These are phyloP conservation scores for Ophioderma brevispina DNA, from an alignment of 35 echinoderm and acorn worm genomes.

Conservation along the genomic window DNA sequence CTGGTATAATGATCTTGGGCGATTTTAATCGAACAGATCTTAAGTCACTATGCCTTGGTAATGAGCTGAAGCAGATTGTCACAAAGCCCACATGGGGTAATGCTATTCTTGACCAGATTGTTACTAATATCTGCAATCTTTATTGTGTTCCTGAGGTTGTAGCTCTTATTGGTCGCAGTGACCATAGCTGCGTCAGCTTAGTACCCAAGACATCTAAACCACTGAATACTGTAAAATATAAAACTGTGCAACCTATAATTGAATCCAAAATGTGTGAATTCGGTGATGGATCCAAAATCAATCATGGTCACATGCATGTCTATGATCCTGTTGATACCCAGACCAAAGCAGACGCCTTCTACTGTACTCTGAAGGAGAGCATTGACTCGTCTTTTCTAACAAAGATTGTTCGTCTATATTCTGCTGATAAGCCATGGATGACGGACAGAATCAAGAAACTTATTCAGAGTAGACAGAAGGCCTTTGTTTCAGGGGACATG, in stretches of 20 bases:
- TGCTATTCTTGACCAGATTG: background rate
- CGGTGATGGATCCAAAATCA: background rate
- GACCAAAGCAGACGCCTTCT: no score
- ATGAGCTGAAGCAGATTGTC: constrained; percentile 1
- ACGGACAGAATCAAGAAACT: no score
- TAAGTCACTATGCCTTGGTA: background rate
- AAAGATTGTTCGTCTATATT: background rate
- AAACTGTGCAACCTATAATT: background rate
- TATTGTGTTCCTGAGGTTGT: background rate
- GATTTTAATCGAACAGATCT: background rate
- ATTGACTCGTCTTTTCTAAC: background rate
- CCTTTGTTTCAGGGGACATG: no score
- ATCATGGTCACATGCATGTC: background rate
- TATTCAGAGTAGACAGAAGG: no score
- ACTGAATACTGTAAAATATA: background rate
- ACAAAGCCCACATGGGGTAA: background rate
- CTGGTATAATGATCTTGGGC: constrained; percentile 2
- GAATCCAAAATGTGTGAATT: no score
- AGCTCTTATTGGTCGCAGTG: background rate
- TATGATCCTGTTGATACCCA: no score
- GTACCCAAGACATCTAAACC: background rate
- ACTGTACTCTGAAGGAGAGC: no score
- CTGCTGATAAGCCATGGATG: no score
- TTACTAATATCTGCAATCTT: background rate
- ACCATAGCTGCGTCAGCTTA: background rate